Evolutionary conservation across 35 echinoderm and acorn worm genomes (phyloP), one percentile per base, ranked within the genome.

Genomic region (Diadema setosum): DNA sequence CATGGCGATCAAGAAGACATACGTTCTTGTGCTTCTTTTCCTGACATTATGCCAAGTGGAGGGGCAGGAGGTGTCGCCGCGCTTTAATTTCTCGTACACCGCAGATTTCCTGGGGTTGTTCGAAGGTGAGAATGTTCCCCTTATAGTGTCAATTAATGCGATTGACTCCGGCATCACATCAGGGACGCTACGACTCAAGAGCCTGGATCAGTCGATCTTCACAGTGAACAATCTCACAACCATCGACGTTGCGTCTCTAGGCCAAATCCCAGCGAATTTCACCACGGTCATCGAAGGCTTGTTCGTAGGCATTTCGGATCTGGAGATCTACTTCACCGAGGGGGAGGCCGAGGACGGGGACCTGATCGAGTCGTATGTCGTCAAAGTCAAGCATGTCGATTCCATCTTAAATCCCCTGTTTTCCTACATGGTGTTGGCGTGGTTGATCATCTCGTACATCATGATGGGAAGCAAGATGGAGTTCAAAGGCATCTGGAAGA

Each of bases 391-490:
- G 27, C 83, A 82, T 39, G 46, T 59, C 8, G 87, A 76, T 15
- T 80, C 57, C 8, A 42, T 88, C 9, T 39, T 97, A 18, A 70
- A 80, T 26, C 20, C 44, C 15, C 3, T 93, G 2, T 97, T 97
- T 34, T 87, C 83, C 1, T 83, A 81, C 39, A 37, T 89, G 3
- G 25, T 89, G 15, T 69, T 93, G 11, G 60, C 74, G 2, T 97
- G 95, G 95, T 46, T 98, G 46, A 35, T 90, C 4, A 24, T 98
- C 21, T 91, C 92, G 0, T 94, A 94, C 81, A 78, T 98, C 32
- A 94, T 88, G 14, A 98, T 94, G 95, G 95, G 95, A 23, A 85
- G 83, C 4, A 98, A 94, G 55, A 94, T 93, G 39, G 84, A 91
- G 24, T 18, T 84, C 7, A 48, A 39, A 12, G 50, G 85, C 14